Evolutionary conservation across 2,113 vertebrate genomes (phyloP).

Genomic region (Charadrius vociferus): DNA sequence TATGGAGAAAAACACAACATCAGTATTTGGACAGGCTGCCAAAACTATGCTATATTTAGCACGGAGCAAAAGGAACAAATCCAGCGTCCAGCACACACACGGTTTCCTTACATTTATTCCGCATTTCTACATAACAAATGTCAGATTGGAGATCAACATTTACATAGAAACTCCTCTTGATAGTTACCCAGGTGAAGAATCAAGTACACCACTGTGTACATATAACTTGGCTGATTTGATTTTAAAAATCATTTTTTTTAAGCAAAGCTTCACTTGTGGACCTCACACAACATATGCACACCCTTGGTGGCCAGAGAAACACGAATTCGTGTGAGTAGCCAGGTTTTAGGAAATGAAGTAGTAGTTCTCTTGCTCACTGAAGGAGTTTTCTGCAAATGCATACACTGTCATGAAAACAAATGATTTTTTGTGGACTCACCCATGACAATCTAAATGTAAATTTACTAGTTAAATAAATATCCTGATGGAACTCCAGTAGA

Average conservation of each 20-base stretch:
- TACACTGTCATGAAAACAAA: neutral
- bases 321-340: neutral
- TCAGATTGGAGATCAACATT: neutral
- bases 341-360: neutral
- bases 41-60: slow-evolving; percentile 52
- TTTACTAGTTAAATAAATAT: neutral
- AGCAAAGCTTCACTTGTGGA: neutral
- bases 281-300: neutral
- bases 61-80: neutral
- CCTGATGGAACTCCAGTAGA: neutral
- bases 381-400: neutral
- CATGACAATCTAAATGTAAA: neutral
- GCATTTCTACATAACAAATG: neutral
- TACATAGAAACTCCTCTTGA: neutral
- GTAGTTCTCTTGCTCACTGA: neutral
- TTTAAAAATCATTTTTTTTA: neutral
- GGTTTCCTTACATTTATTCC: neutral
- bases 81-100: neutral
- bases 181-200: neutral
- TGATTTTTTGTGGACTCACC: neutral
- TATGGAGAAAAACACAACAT: slow-evolving; percentile 28
- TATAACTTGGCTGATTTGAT: neutral
- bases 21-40: slow-evolving; percentile 24
- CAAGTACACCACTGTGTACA: neutral
- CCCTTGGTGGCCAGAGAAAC: neutral